phyloP scores from a whole-genome alignment of 2,113 vertebrate species.

The Marcusenius ussheri region DNA sequence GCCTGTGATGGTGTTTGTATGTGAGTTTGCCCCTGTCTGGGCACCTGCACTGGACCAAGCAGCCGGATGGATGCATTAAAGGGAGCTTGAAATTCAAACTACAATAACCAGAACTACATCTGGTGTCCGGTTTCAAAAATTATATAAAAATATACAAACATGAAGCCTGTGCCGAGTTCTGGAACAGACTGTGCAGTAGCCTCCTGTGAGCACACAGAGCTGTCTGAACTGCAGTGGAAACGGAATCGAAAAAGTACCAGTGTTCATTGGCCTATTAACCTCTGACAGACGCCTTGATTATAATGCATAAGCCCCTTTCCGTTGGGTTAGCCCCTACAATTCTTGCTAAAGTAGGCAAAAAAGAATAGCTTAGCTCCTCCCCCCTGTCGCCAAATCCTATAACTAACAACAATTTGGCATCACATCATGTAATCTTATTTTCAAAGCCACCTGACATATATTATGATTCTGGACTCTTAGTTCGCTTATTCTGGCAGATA shows the following conservation, averaged over 20 bases:
- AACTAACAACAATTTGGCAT: background rate
- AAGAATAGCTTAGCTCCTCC: background rate
- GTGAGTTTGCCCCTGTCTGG: background rate
- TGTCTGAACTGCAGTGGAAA: background rate
- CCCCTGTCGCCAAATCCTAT: background rate
- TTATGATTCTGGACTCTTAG: background rate
- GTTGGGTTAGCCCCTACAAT: background rate
- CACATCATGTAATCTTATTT: background rate
- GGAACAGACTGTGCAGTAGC: background rate
- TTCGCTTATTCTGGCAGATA: background rate
- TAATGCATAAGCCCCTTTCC: background rate
- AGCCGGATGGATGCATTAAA: background rate
- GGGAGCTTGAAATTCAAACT: background rate
- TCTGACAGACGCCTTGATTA: background rate
- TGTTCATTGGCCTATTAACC: background rate
- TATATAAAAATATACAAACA: background rate
- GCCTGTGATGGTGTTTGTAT: background rate
- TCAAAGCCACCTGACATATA: background rate
- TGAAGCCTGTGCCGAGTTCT: background rate
- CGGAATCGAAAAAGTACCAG: background rate
- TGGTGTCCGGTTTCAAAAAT: background rate
- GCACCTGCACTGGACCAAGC: background rate
- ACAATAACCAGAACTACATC: background rate
- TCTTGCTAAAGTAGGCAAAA: background rate
- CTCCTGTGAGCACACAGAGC: background rate